Evolutionary conservation across 2,888 invertebrate genomes (phyloP).

Genomic region (Limnephilus marmoratus): DNA sequence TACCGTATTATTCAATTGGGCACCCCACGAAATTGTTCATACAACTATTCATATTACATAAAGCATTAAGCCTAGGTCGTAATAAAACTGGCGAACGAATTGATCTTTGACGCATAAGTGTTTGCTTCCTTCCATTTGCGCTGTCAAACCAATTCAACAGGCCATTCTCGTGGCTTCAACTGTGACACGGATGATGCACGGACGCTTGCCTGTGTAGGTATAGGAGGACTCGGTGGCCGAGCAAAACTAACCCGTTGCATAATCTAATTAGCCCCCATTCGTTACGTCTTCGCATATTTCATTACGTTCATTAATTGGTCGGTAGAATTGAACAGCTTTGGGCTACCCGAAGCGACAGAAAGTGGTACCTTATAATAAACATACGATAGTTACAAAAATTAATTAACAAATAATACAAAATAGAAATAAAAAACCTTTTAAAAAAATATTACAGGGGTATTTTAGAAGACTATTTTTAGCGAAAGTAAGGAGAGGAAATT

Average conservation of each 20-base stretch:
- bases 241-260: not conserved
- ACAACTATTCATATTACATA: constrained; percentile 3
- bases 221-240: not conserved
- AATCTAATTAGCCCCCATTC: not conserved
- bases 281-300: not conserved
- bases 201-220: not conserved
- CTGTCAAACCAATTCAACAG: not conserved
- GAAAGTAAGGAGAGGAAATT: too few species aligned
- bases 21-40: constrained; percentile 22
- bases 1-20: constrained; percentile 23
- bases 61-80: constrained; percentile 4
- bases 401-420: too few species aligned
- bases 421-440: too few species aligned
- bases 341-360: not conserved
- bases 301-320: not conserved
- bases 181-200: constrained; percentile 4
- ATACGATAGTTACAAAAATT: too few species aligned
- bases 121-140: not conserved
- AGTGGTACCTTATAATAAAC: not conserved
- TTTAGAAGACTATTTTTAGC: too few species aligned
- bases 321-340: not conserved
- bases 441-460: too few species aligned
- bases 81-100: constrained; percentile 3
- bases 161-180: constrained; percentile 3
- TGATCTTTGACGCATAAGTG: constrained; percentile 24